Base-by-base conservation (phyloP, 1,140 invertebrate genomes). In the Drosophila funebris region DNA sequence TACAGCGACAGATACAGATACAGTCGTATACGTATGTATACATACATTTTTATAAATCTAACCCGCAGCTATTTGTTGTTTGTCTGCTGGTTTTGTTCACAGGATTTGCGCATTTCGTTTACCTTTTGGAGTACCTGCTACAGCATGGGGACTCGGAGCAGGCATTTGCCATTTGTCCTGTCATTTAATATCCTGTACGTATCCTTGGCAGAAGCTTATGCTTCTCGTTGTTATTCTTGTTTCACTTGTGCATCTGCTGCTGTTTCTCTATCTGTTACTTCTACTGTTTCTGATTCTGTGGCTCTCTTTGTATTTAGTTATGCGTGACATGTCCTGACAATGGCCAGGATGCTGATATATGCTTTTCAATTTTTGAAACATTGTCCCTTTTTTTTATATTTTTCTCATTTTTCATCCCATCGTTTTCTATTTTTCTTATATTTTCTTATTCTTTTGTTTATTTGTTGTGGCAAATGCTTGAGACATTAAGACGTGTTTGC, bases 161-260 rank as follows among this genome's bases (percentile, higher is more conserved):
- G 50, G 63, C 57, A 70, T 68, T 69, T 73, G 78, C 85, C 82
- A 78, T 81, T 87, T 76, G 71, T 87, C 78, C 78, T 87, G 82
- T 70, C 82, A 85, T 85, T 87, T 85, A 81, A 81, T 85, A 85
- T 76, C 69, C 75, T 66, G 70, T 29, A 67, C 76, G 81, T 75
- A 85, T 69, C 73, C 73, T 70, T 85, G 77, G 75, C 81, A 80
- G 76, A 70, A 74, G 76, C 80, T 84, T 80, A 84, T 73, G 52
- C 64, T 64, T 46, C 36, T 44, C 57, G 54, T 67, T 70, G 57
- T 41, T 56, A 24, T 46, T 67, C 13, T 39, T 36, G 24, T 44
- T 29, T 44, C 7, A 29, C 22, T 57, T 53, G 16, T 6, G 13
- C 29, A 46, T 20, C 73, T 58, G 61, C 33, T 11, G 14, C 62